phyloP scores from a whole-genome alignment of 2,797 vertebrate species.

The Tolypeutes matacus region DNA sequence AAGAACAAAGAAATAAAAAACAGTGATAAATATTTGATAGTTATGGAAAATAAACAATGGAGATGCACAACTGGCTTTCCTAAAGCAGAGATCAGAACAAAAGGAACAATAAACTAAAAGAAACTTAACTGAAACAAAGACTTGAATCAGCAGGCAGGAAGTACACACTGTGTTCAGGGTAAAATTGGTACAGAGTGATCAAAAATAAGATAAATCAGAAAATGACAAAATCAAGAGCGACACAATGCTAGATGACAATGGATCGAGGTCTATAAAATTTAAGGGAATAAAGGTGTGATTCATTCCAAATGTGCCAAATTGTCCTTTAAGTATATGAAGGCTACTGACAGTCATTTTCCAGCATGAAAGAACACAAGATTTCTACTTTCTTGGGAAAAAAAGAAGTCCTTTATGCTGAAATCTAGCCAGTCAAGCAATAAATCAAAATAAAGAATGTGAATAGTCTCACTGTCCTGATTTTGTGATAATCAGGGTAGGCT shows the following conservation, averaged over 20 bases:
- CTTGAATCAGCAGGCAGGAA: neutral
- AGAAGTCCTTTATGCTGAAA: slow-evolving; percentile 1
- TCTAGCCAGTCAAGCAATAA: neutral
- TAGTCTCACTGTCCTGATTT: too few relatives aligned
- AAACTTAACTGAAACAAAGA: neutral
- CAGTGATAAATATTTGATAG: neutral
- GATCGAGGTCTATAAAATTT: neutral
- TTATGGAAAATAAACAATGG: neutral
- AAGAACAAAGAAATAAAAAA: slow-evolving; percentile 51
- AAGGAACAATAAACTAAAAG: neutral
- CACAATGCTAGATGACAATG: neutral
- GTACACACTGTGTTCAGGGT: neutral
- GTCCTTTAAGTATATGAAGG: neutral
- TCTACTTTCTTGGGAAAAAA: neutral
- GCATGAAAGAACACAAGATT: neutral
- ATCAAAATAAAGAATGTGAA: too few relatives aligned
- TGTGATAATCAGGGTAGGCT: too few relatives aligned
- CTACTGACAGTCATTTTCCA: neutral
- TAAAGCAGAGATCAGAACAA: neutral
- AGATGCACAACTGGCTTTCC: neutral
- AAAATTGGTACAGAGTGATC: neutral
- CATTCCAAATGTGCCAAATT: neutral
- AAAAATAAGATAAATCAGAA: neutral
- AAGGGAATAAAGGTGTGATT: neutral
- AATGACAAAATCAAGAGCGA: neutral